Base-by-base conservation (phyloP, 2,797 vertebrate genomes). In the Yasuhikotakia modesta region DNA sequence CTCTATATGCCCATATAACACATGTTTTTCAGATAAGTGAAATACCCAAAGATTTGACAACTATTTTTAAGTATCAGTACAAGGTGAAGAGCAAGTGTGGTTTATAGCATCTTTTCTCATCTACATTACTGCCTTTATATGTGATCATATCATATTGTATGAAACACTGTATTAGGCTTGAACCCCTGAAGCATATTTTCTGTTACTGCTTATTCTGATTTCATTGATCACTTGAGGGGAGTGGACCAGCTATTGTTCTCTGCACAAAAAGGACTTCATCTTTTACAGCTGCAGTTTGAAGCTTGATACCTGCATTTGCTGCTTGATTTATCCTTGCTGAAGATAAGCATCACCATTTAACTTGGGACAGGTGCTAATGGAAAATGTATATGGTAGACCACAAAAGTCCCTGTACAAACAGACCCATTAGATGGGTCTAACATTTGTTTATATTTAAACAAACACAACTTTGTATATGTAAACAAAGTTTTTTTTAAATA, bases 1-100 rank as follows among this genome's bases (percentile, higher is more conserved):
- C 80, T 84, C 84, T 80, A 80, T 84, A 83, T 79, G 83, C 86
- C 76, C 78, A 14, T 8, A 50, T 46, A 21, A 43, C 43, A 13
- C 45, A 12, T 76, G 3, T 52, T 30, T 53, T 66, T 70, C 13
- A 48, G 43, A 67, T 45, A n/a, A 22, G 30, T 11, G 27, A 10
- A 67, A 39, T 61, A 19, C 48, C 21, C 61, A 48, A 17, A 55
- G 16, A 66, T 17, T 11, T 69, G 6, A 45, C 1, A 35, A 46
- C 13, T 48, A 46, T 13, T 60, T 32, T 45, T 3, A 19, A 65
- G 21, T 16, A 8, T 11, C 3, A 1, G 1, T 4, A 21, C 57
- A 22, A 64, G 30, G 65, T 13, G 46, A 53, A 30, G 8, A 43
- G 10, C 16, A 0, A 24, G 57, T 30, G 57, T 60, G 57, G 24